These are phyloP conservation scores for Eugnorisma glareosa DNA, from an alignment of 2,888 invertebrate species.

Conservation along the genomic window DNA sequence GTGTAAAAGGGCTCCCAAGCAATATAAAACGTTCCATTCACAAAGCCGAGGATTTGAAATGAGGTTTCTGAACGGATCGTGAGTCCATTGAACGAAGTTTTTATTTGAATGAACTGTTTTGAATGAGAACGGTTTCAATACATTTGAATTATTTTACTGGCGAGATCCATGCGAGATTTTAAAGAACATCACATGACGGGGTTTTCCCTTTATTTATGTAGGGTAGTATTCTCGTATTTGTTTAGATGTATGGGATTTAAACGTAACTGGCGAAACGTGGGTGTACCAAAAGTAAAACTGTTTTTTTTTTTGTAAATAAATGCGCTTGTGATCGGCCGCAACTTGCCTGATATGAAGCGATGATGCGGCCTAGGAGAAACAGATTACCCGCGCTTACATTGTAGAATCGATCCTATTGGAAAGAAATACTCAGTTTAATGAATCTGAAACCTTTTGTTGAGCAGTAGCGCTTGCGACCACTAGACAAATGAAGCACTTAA, in stretches of 20 bases:
- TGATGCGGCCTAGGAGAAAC: too few relatives aligned
- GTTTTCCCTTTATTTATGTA: background rate
- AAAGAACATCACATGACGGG: background rate
- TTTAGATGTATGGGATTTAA: background rate
- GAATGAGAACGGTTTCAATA: constrained; percentile 43
- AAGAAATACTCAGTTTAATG: too few relatives aligned
- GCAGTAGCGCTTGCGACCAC: background rate
- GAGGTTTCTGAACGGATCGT: constrained; percentile 50
- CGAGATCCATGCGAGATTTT: background rate
- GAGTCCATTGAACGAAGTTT: constrained; percentile 39
- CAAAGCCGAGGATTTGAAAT: constrained; percentile 34
- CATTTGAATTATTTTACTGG: constrained; percentile 27
- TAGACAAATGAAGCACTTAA: background rate
- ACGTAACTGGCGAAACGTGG: background rate
- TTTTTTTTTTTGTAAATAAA: too few relatives aligned
- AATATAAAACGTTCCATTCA: constrained; percentile 45
- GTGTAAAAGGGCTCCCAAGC: constrained; percentile 6
- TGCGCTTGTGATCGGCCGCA: too few relatives aligned
- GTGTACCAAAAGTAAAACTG: background rate
- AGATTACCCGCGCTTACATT: too few relatives aligned
- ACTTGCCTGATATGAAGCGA: too few relatives aligned
- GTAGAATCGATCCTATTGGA: too few relatives aligned
- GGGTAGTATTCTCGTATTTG: background rate
- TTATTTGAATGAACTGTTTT: constrained; percentile 54
- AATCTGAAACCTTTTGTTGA: too few relatives aligned